Base-by-base conservation (phyloP, 2,113 vertebrate species). In the Lanius ludovicianus region DNA sequence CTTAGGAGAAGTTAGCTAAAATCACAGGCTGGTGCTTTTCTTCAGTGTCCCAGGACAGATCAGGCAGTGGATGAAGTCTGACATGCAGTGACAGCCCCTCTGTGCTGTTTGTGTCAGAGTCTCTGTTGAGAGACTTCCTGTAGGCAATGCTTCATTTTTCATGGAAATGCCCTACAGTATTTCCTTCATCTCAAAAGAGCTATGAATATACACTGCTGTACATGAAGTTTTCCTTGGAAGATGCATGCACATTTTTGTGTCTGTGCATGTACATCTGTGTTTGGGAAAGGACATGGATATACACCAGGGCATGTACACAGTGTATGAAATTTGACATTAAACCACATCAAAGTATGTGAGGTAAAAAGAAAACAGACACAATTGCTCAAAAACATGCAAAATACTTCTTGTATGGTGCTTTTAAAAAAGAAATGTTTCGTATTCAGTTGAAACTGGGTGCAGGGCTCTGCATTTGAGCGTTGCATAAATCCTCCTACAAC, bases 1-100 rank as follows among this genome's bases (percentile, higher is more conserved):
- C 24, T 70, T 31, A 15, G 78, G 68, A 95, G 42, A 93, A 90
- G 70, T 52, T 86, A 85, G 87, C 39, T 76, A 60, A 88, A 96
- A 84, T 53, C 56, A 69, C 27, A 60, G 3, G 0, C 13, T 76
- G 27, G 46, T 84, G 42, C 73, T 70, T 80, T 81, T 49, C 71
- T 84, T 70, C 24, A 41, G 14, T 13, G 41, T 49, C 27, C 62
- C 12, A 33, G 69, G 30, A 89, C 19, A 69, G 50, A 50, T 20
- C 44, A 49, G 27, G 59, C 24, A 78, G 39, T 23, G 63, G 49
- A 47, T 70, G 60, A 89, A 84, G 57, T 67, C 21, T 91, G 88
- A 87, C 68, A 31, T 2, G 21, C 23, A 46, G 6, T 31, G 62
- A 94, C 71, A 95, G 78, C 28, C 55, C 24, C n/a, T 76, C 11